A percentile compares a stretch with the other conserved stretches of the same genome.
These are phyloP conservation scores for Sarcophaga carnaria DNA, from an alignment of 2,888 invertebrate species.

Conservation along the genomic window DNA sequence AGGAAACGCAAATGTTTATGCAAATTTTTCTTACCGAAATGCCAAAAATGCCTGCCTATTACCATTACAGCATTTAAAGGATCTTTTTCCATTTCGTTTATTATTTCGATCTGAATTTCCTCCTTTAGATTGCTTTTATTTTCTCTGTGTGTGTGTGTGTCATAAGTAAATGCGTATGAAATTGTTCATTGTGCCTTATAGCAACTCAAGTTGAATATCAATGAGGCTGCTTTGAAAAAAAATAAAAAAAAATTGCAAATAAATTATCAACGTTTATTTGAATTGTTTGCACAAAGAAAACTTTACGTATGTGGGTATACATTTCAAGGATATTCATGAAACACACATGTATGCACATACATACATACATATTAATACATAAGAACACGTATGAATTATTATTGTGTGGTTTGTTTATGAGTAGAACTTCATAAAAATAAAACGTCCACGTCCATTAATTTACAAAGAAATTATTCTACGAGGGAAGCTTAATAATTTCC, in stretches of 20 bases:
- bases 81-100: not conserved
- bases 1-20: conserved; percentile 29
- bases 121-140: not conserved
- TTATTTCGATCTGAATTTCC: not conserved
- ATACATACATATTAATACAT: not conserved
- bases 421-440: too few relatives aligned
- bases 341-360: not conserved
- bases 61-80: not conserved
- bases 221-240: not conserved
- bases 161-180: conserved; percentile 23
- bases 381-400: conserved; percentile 7
- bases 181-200: conserved; percentile 43
- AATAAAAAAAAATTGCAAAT: not conserved
- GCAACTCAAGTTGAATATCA: conserved; percentile 48
- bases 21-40: conserved; percentile 15
- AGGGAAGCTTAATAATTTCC: too few relatives aligned
- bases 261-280: not conserved
- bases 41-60: not conserved
- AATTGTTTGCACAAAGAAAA: conserved; percentile 26
- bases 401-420: too few relatives aligned
- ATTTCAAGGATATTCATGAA: not conserved
- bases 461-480: too few relatives aligned
- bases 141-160: not conserved
- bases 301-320: not conserved
- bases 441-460: too few relatives aligned